phyloP scores from a whole-genome alignment of 1,140 invertebrate genomes.

The Drosophila hydei region DNA sequence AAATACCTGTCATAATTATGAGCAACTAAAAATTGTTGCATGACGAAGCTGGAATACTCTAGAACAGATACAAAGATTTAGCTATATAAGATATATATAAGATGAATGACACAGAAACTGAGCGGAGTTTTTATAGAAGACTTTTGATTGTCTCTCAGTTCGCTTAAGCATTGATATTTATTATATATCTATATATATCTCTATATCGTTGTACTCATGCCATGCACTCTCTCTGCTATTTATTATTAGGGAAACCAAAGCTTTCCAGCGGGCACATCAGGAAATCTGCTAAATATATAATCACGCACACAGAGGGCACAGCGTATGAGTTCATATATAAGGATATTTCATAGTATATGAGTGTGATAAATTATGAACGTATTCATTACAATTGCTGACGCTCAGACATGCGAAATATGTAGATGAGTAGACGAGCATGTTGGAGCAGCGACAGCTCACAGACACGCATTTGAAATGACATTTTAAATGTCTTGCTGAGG shows the following conservation, averaged over 20 bases:
- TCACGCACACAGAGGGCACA: neutral
- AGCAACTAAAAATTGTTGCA: neutral
- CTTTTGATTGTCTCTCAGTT: too few species aligned
- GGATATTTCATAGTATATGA: neutral
- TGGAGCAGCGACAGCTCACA: constrained; percentile 31
- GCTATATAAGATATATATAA: too few species aligned
- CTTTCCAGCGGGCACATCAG: neutral
- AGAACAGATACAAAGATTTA: too few species aligned
- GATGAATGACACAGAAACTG: neutral
- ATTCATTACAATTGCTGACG: constrained; percentile 74
- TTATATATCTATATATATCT: too few species aligned
- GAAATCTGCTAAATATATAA: constrained; percentile 31
- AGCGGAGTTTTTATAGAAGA: too few species aligned
- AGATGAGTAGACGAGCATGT: constrained; percentile 30
- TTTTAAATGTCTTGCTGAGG: constrained; percentile 61
- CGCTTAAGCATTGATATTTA: too few species aligned
- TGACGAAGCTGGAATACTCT: neutral
- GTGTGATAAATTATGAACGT: constrained; percentile 69
- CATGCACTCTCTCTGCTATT: too few species aligned
- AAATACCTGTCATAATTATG: constrained; percentile 71
- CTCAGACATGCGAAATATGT: constrained; percentile 74
- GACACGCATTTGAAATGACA: constrained; percentile 72
- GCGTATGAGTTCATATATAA: neutral
- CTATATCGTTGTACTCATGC: too few species aligned
- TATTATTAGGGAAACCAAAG: too few species aligned